A percentile compares a stretch with the other conserved stretches of the same genome.
phyloP scores from a whole-genome alignment of 2,888 invertebrate species.

The Tyria jacobaeae region DNA sequence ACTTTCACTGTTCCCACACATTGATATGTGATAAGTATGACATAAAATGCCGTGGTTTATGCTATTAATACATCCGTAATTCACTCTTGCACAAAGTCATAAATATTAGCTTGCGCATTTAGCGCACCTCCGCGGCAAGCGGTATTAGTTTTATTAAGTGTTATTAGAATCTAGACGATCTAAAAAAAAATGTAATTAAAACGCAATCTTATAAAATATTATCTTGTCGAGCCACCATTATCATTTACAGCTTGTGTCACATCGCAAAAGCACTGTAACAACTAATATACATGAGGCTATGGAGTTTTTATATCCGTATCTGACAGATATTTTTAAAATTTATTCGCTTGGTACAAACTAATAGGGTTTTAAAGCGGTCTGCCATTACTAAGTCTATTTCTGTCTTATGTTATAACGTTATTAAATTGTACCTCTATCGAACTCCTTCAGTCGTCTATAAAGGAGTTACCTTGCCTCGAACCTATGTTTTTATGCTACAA shows the following conservation, averaged over 20 bases:
- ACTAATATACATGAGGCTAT: no score
- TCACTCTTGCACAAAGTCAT: neutral
- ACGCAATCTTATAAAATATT: neutral
- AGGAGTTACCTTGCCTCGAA: no score
- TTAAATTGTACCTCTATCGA: no score
- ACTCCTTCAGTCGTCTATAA: no score
- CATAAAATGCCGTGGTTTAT: slow-evolving; percentile 13
- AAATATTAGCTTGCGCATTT: slow-evolving; percentile 4
- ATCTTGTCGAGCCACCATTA: neutral
- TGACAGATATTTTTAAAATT: no score
- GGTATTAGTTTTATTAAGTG: slow-evolving; percentile 3
- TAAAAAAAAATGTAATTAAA: neutral
- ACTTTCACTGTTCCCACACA: slow-evolving; percentile 44
- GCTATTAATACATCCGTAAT: slow-evolving; percentile 10
- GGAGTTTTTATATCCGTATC: no score
- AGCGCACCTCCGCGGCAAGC: slow-evolving; percentile 3
- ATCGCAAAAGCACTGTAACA: no score
- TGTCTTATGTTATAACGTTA: no score
- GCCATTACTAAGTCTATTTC: no score
- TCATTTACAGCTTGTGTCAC: neutral
- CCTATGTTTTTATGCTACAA: no score
- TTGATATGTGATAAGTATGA: slow-evolving; percentile 9
- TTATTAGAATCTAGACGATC: slow-evolving; percentile 7
- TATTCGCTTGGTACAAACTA: no score
- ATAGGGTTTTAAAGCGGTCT: no score